phyloP scores from a whole-genome alignment of 2,113 vertebrate genomes.

The Ammodytes dubius region DNA sequence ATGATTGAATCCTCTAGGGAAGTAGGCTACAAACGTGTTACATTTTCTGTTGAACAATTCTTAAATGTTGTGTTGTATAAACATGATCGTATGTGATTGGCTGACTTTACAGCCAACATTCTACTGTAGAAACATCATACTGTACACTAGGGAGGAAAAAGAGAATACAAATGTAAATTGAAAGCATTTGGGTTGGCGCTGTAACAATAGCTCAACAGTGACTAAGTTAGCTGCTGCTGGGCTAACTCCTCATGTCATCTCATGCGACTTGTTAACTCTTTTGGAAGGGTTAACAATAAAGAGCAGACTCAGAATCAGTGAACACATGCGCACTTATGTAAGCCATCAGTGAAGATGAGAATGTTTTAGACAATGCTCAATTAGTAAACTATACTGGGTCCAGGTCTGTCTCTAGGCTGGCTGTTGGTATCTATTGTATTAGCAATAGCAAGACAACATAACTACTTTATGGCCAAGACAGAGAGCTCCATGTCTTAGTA shows the following conservation, averaged over 20 bases:
- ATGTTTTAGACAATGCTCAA: constrained; percentile 59
- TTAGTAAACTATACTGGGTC: constrained; percentile 52
- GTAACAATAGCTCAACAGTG: constrained; percentile 49
- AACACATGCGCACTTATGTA: constrained; percentile 47
- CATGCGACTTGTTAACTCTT: constrained; percentile 38
- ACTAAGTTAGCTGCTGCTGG: constrained; percentile 24
- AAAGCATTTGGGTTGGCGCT: constrained; percentile 30
- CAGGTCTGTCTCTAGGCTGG: constrained; percentile 62
- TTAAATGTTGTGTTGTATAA: constrained; percentile 56
- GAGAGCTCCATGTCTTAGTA: constrained; percentile 48
- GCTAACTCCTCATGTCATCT: constrained; percentile 35
- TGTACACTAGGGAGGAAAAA: constrained; percentile 50
- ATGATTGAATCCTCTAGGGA: constrained; percentile 57
- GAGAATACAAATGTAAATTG: constrained; percentile 10
- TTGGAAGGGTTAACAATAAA: constrained; percentile 34
- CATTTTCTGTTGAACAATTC: constrained; percentile 49
- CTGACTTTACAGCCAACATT: constrained; percentile 67
- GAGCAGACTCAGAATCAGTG: constrained; percentile 30
- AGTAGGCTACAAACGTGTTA: constrained; percentile 69
- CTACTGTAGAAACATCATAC: constrained; percentile 72
- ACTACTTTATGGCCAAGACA: constrained; percentile 20
- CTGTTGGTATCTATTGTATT: constrained; percentile 43
- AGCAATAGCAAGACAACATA: constrained; percentile 20
- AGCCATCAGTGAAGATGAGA: constrained; percentile 55
- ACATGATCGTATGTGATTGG: constrained; percentile 58